These are phyloP conservation scores for Oncorhynchus kisutch DNA, from an alignment of 2,113 vertebrate species.

Conservation along the genomic window DNA sequence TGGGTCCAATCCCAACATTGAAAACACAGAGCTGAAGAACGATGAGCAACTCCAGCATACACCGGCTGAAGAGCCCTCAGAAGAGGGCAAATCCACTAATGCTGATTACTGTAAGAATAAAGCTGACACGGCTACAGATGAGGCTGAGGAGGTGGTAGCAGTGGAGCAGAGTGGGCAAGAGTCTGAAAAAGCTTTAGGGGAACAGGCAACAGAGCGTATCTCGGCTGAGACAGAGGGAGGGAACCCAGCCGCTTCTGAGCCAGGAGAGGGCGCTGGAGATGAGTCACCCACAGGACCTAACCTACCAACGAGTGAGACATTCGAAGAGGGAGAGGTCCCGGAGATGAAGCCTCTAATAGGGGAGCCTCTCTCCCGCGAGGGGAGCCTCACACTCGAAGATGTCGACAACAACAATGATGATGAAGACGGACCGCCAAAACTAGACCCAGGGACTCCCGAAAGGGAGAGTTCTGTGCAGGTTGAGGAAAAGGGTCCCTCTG, in stretches of 20 bases:
- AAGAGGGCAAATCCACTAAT: neutral
- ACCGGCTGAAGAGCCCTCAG: neutral
- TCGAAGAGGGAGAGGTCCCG: conserved; percentile 5
- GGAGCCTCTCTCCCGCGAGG: neutral
- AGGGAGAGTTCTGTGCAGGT: neutral
- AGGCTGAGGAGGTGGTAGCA: neutral
- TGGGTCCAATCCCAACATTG: neutral
- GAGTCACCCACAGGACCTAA: neutral
- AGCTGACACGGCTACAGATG: neutral
- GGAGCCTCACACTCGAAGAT: conserved; percentile 18
- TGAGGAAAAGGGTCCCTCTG: neutral
- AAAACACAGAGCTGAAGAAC: conserved; percentile 6
- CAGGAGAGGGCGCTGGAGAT: conserved; percentile 1
- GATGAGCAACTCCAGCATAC: neutral
- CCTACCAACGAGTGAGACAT: neutral
- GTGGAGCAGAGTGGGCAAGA: neutral
- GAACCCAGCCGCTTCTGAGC: conserved; percentile 7
- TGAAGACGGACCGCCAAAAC: neutral
- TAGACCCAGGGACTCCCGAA: conserved; percentile 31
- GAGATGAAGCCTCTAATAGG: conserved; percentile 9
- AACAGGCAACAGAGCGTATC: neutral
- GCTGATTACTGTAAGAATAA: neutral
- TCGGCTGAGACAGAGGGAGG: conserved; percentile 1
- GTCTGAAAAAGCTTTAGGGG: neutral
- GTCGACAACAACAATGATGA: neutral